A percentile compares a stretch with the other conserved stretches of the same genome.
Evolutionary conservation across 92 coral and sea anemone genomes (phyloP).

Genomic region (Phenganax stokvisi): DNA sequence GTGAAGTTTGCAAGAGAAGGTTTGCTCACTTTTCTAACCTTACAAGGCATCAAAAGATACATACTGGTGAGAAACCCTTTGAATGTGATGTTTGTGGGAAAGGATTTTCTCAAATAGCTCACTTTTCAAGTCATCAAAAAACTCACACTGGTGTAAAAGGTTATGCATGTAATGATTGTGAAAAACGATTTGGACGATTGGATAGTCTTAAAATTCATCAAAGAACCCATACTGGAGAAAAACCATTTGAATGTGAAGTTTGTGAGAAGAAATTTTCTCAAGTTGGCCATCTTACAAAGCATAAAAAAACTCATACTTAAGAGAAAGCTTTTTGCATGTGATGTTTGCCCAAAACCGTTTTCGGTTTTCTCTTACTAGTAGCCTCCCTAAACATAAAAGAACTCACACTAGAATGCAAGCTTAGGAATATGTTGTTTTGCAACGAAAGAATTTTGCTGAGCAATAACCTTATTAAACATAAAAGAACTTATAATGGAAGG

Average conservation of each 20-base stretch:
- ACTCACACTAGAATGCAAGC: too few relatives aligned
- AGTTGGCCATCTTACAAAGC: conserved; percentile 7
- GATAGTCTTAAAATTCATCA: background rate
- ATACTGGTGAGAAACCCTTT: background rate
- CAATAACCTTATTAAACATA: too few relatives aligned
- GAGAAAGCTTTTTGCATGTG: background rate
- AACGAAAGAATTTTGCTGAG: too few relatives aligned
- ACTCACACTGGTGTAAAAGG: background rate
- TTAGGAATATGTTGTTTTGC: too few relatives aligned
- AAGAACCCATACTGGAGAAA: conserved; percentile 7
- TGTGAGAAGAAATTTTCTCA: conserved; percentile 21
- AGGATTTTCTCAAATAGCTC: background rate
- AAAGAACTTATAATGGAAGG: too few relatives aligned
- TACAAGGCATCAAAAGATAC: background rate
- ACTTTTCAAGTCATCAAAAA: background rate
- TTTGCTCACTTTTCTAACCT: background rate
- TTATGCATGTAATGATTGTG: conserved; percentile 13
- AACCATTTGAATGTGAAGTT: conserved; percentile 6
- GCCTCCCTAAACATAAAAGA: too few relatives aligned
- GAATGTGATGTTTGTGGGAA: background rate
- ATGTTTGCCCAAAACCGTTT: too few relatives aligned
- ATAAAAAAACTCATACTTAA: background rate
- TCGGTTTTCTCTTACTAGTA: too few relatives aligned
- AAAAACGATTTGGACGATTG: conserved; percentile 6
- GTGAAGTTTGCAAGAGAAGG: background rate